Base-by-base conservation (phyloP, 2,113 vertebrate genomes). In the Microcebus lehilahytsara region DNA sequence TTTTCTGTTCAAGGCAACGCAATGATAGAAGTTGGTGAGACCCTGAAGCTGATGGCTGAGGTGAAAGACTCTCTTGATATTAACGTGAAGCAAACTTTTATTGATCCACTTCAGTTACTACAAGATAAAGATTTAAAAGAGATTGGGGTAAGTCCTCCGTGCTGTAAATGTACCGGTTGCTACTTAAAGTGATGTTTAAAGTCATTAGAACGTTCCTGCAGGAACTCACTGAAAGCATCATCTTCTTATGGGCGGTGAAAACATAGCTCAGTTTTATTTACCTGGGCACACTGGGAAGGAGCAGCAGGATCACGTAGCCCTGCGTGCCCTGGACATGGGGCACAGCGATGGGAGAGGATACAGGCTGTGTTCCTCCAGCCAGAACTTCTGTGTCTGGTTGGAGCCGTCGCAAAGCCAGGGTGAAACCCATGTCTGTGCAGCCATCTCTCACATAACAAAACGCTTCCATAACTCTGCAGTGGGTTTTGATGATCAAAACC, bases 41-140 rank as follows among this genome's bases (percentile, higher is more conserved):
- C n/a, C 96, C 99, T 99, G 99, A 99, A 99, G 95, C 99, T 99
- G 85, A 99, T 99, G 99, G 99, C 99, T 0, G 99, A 99, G 42
- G 99, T 99, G 97, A 99, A 99, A 91, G 99, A 99, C 87, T 99
- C 99, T 0, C 99, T 99, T 58, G 99, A 99, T 98, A 99, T 99
- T 97, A 99, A 98, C 0, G 99, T 99, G 94, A 99, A 99, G 96
- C 99, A 99, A 96, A 99, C 99, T 95, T 99, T 99, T 94, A 99
- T 99, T 58, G 99, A 99, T 94, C 99, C 99, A 3, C 98, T 99
- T 77, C 99, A 99, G 97, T 98, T 98, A 80, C 80, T 99, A 51
- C 99, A 99, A 96, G 99, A 99, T 94, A 99, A 99, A 98, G 99
- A 99, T 96, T 98, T 99, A 71, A 99, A 99, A 97, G 99, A 99